Conservation (phyloP, 2,113 vertebrate genomes). For the Spizaetus ornatus region DNA sequence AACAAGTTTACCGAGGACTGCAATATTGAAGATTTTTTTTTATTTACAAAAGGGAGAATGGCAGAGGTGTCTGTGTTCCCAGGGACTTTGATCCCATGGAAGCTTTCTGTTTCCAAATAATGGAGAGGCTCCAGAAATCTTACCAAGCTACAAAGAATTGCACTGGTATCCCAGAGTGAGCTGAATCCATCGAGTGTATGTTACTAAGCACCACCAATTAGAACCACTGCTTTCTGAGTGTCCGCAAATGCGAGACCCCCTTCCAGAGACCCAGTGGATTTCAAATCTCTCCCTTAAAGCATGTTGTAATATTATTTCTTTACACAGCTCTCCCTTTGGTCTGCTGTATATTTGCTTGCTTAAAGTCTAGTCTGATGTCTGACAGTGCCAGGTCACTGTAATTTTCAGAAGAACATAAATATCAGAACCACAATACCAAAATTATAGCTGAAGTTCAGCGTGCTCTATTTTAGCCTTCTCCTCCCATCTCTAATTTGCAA, state of each 20-base stretch:
- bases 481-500: conserved; percentile 45
- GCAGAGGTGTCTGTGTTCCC: not conserved
- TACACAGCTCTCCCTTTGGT: not conserved
- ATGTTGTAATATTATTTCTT: not conserved
- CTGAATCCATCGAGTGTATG: not conserved
- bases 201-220: not conserved
- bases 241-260: not conserved
- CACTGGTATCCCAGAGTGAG: not conserved
- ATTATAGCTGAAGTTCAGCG: conserved; percentile 34
- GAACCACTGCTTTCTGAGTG: not conserved
- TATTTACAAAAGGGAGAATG: not conserved
- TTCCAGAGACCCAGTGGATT: not conserved
- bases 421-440: conserved; percentile 49
- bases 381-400: not conserved
- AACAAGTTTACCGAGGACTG: not conserved
- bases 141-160: not conserved
- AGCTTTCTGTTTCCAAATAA: not conserved
- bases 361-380: not conserved
- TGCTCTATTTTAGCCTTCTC: conserved; percentile 41
- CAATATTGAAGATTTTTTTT: not conserved
- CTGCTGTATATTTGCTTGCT: not conserved
- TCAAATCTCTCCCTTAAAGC: not conserved
- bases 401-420: conserved; percentile 56
- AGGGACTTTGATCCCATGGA: not conserved
- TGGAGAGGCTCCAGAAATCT: not conserved